Conservation (phyloP, 1,140 invertebrate genomes). For the Drosophila setifemur region DNA sequence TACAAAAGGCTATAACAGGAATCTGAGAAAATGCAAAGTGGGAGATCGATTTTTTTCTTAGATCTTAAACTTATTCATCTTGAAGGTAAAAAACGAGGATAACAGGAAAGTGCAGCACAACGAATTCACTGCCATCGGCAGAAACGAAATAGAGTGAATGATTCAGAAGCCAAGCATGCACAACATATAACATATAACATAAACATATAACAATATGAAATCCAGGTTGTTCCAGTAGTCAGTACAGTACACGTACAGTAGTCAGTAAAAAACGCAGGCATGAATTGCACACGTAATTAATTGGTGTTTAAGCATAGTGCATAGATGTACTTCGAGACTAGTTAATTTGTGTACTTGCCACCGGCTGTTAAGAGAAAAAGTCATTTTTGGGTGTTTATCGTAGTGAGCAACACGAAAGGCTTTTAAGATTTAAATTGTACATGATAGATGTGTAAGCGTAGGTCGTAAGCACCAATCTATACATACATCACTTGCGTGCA, state of each 20-base stretch:
- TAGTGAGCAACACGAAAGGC: slow-evolving; percentile 57
- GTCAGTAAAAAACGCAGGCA: slow-evolving; percentile 22
- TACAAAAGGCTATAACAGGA: too few relatives aligned
- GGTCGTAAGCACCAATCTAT: slow-evolving; percentile 28
- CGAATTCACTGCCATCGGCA: slow-evolving; percentile 33
- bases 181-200: too few relatives aligned
- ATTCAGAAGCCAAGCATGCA: slow-evolving; percentile 1
- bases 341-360: slow-evolving; percentile 28
- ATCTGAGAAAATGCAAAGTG: too few relatives aligned
- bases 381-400: slow-evolving; percentile 46
- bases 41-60: too few relatives aligned
- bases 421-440: slow-evolving; percentile 51
- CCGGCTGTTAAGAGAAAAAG: slow-evolving; percentile 73
- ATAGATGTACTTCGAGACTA: slow-evolving; percentile 10
- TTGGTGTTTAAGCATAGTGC: slow-evolving; percentile 50
- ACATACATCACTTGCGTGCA: slow-evolving; percentile 24
- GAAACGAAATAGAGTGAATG: slow-evolving; percentile 1
- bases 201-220: slow-evolving; percentile 41
- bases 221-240: slow-evolving; percentile 61
- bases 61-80: too few relatives aligned
- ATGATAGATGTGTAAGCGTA: slow-evolving; percentile 20
- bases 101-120: slow-evolving; percentile 15
- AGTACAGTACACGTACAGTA: slow-evolving; percentile 7
- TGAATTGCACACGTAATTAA: slow-evolving; percentile 57
- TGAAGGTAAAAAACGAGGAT: too few relatives aligned